phyloP scores from a whole-genome alignment of 2,113 vertebrate genomes.

The Smithornis capensis region DNA sequence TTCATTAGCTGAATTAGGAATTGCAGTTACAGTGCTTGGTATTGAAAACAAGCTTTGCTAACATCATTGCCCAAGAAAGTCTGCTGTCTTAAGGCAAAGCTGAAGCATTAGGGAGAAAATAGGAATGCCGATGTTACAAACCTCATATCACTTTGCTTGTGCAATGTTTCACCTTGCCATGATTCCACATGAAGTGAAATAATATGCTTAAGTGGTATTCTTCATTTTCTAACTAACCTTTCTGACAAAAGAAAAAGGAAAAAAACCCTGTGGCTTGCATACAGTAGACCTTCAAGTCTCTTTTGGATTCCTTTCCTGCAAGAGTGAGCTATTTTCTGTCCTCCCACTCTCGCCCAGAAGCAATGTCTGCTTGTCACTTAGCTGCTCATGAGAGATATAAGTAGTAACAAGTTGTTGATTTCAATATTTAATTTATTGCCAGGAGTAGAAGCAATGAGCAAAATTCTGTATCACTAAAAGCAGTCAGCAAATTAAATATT shows the following conservation, averaged over 20 bases:
- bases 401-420: constrained; percentile 52
- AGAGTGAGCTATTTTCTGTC: constrained; percentile 46
- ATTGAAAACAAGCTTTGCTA: neutral
- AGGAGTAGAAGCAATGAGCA: constrained; percentile 21
- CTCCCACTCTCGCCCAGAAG: constrained; percentile 45
- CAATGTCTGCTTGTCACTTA: constrained; percentile 46
- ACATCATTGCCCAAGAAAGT: neutral
- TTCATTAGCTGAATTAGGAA: neutral
- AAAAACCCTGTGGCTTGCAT: neutral
- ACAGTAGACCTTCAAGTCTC: neutral
- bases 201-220: neutral
- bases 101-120: neutral
- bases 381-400: neutral
- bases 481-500: neutral
- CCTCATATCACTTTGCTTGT: neutral
- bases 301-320: constrained; percentile 18
- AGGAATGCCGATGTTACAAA: neutral
- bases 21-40: neutral
- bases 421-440: constrained; percentile 57
- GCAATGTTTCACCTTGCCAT: neutral
- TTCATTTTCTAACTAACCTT: neutral
- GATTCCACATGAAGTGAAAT: neutral
- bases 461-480: constrained; percentile 10
- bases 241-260: neutral
- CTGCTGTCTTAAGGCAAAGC: neutral